Base-by-base conservation (phyloP, 2,888 invertebrate species). In the Tricholauxania praeusta region DNA sequence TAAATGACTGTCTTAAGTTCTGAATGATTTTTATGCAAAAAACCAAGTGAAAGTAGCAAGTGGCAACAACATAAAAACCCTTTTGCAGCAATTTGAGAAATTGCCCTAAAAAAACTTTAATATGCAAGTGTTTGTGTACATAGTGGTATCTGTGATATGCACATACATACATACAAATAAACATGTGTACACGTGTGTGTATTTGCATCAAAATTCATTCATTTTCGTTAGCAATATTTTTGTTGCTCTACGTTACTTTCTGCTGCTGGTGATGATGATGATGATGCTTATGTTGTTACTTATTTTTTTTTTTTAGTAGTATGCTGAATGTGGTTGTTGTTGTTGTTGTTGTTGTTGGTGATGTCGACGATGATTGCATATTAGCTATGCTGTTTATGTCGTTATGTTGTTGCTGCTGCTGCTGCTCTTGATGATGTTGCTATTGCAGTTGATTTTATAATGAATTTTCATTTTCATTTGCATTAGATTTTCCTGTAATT, bases 391-490 rank as follows among this genome's bases (percentile, higher is more conserved):
- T 78, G 80, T n/a, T 47, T 68, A 17, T 17, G 17, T 32, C n/a
- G 39, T 39, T 39, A 39, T 39, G 39, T 55, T 17, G 39, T 8
- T 71, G 71, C 28, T 62, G 17, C 10, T 49, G 63, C 49, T 53
- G 52, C 79, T 81, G 82, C 81, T 82, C 79, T 10, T 57, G 22
- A 12, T 28, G 28, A 7, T 57, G 80, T 81, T 81, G 80, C 72
- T 51, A 77, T 28, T 57, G 22, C 57, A 57, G 22, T 57, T 57
- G 55, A 22, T 12, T 7, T 19, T 57, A 14, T 22, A 12, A 57
- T 19, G 19, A 55, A 57, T 57, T 22, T 28, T 57, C 19, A 28
- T 22, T 74, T 57, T 22, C 10, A 57, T 28, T 57, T 57, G 22
- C 57, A 57, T 15, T 28, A 57, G 19, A 62, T 62, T 62, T n/a